Conservation (phyloP, 2,888 invertebrate genomes). For the Empis livida region DNA sequence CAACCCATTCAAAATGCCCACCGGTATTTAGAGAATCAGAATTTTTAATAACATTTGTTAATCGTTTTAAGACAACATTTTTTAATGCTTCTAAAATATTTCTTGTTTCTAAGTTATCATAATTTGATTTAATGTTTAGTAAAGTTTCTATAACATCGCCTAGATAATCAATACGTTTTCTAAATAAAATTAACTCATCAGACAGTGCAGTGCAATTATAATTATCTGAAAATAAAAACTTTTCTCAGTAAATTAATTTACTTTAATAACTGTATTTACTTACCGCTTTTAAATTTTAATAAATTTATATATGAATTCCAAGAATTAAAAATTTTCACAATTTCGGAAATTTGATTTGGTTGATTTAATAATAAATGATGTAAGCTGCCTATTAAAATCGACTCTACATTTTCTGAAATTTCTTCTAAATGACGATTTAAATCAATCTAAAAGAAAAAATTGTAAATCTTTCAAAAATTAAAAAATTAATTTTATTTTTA, state of each 20-base stretch:
- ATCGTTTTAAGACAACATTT: constrained; percentile 13
- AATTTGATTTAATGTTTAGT: constrained; percentile 3
- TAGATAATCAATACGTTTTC: constrained; percentile 21
- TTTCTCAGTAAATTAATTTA: constrained; percentile 4
- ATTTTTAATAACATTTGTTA: constrained; percentile 25
- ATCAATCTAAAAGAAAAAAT: constrained; percentile 24
- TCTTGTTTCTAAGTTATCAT: not conserved
- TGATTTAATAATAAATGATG: constrained; percentile 18
- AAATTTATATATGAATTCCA: not conserved
- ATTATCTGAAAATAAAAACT: constrained; percentile 15
- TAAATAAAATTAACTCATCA: constrained; percentile 26
- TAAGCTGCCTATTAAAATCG: constrained; percentile 17
- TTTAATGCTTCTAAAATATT: not conserved
- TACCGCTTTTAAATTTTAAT: constrained; percentile 17
- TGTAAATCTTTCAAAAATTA: not conserved
- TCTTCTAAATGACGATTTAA: constrained; percentile 52
- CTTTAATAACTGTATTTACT: not conserved
- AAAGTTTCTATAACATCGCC: constrained; percentile 18
- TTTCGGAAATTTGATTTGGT: constrained; percentile 7
- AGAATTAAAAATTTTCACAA: not conserved
- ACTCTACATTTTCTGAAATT: constrained; percentile 35
- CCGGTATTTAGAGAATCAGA: constrained; percentile 58
- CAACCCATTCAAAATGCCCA: constrained; percentile 90
- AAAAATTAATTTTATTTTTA: not conserved
- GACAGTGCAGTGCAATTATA: constrained; percentile 17